Conservation (phyloP, 1,140 invertebrate species). For the Drosophila persimilis region DNA sequence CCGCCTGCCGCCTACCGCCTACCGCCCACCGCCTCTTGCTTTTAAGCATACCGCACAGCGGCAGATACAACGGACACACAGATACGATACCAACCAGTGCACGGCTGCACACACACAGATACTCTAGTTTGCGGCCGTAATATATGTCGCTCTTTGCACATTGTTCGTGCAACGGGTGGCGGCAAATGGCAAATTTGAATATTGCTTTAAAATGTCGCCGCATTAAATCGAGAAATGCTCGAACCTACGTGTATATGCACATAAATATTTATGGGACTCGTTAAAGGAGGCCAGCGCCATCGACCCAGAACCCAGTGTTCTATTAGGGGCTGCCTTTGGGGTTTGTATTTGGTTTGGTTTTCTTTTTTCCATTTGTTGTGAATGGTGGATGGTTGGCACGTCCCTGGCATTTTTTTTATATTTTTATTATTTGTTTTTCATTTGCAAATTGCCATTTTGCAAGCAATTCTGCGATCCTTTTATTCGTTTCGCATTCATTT, state of each 20-base stretch:
- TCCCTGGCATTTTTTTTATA: constrained; percentile 47
- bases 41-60: constrained; percentile 12
- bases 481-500: constrained; percentile 9
- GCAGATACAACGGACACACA: too few species aligned
- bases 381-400: background rate
- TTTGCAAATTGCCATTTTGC: constrained; percentile 74
- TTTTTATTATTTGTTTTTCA: constrained; percentile 62
- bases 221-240: constrained; percentile 29
- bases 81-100: background rate
- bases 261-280: constrained; percentile 34
- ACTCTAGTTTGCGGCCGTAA: constrained; percentile 9
- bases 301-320: constrained; percentile 1
- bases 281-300: constrained; percentile 5
- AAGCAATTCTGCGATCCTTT: constrained; percentile 7
- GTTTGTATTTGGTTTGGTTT: constrained; percentile 9
- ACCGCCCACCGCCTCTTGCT: background rate
- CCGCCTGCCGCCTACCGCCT: constrained; percentile 2
- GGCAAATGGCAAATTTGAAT: constrained; percentile 46
- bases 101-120: constrained; percentile 13
- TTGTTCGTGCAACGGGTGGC: too few species aligned
- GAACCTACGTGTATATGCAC: constrained; percentile 23
- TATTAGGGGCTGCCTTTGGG: background rate
- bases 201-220: constrained; percentile 52
- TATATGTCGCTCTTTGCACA: background rate
- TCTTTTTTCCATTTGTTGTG: background rate